Evolutionary conservation across 2,113 vertebrate species (phyloP).

Genomic region (Acanthisitta chloris): DNA sequence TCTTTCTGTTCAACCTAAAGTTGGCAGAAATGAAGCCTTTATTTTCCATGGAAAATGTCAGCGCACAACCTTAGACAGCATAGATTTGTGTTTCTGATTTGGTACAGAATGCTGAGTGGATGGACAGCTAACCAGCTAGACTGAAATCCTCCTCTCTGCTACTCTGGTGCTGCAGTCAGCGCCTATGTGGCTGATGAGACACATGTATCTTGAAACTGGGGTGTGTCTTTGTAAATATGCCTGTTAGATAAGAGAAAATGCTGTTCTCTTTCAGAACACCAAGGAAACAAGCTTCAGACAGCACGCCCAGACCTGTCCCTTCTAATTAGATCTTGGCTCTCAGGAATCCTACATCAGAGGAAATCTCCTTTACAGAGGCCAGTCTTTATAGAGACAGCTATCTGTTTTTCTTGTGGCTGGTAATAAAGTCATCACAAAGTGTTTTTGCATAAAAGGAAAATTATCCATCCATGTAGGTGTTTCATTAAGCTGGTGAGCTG

Average conservation of each 20-base stretch:
- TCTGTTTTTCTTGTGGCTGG: background rate
- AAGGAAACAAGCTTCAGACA: background rate
- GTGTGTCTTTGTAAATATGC: background rate
- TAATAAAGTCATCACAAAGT: background rate
- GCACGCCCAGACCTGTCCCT: background rate
- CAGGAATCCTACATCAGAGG: background rate
- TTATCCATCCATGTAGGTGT: background rate
- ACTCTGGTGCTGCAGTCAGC: background rate
- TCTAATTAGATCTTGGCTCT: background rate
- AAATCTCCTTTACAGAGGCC: background rate
- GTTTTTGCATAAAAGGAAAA: background rate
- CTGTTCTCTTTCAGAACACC: background rate
- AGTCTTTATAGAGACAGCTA: background rate
- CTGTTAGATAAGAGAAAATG: background rate
- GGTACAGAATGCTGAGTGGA: background rate
- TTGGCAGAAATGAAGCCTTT: background rate
- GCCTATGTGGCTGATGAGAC: background rate
- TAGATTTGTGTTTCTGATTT: constrained; percentile 21
- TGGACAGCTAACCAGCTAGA: background rate
- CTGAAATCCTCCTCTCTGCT: background rate
- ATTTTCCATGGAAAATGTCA: background rate
- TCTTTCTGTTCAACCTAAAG: background rate
- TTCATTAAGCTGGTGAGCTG: background rate
- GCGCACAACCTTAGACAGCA: background rate
- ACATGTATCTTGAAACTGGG: background rate